phyloP scores from a whole-genome alignment of 2,797 vertebrate species.

The Capromys pilorides region DNA sequence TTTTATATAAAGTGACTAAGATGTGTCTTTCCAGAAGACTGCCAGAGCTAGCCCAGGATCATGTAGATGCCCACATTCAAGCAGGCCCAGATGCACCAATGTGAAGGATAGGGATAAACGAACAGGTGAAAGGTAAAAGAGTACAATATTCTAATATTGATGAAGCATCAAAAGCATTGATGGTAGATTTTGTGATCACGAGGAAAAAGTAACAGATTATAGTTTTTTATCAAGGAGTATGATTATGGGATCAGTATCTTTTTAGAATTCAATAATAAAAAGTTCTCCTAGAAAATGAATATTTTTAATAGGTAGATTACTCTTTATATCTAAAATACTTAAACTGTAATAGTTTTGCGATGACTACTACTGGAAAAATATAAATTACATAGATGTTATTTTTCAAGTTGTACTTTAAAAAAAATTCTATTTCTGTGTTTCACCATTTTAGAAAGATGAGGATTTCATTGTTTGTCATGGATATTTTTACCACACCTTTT shows the following conservation, averaged over 20 bases:
- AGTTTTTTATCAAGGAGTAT: background rate
- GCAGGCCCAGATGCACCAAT: background rate
- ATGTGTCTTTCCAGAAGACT: background rate
- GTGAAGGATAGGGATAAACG: background rate
- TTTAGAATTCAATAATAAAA: background rate
- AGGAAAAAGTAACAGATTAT: background rate
- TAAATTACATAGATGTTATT: background rate
- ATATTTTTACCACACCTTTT: constrained; percentile 5
- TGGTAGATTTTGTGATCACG: background rate
- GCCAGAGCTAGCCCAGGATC: background rate
- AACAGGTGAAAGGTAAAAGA: background rate
- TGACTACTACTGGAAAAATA: background rate
- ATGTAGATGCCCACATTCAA: background rate
- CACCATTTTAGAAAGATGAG: background rate
- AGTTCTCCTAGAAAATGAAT: background rate
- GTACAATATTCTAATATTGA: background rate
- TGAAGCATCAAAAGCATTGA: constrained; percentile 13
- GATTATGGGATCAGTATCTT: background rate
- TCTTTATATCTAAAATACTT: background rate
- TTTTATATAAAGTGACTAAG: background rate
- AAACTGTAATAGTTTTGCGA: background rate
- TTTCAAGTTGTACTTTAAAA: background rate
- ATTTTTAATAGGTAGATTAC: background rate
- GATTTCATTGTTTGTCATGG: background rate
- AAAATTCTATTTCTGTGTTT: background rate